Conservation (phyloP, 2,888 invertebrate genomes). For the Fissipunctia ypsillon region DNA sequence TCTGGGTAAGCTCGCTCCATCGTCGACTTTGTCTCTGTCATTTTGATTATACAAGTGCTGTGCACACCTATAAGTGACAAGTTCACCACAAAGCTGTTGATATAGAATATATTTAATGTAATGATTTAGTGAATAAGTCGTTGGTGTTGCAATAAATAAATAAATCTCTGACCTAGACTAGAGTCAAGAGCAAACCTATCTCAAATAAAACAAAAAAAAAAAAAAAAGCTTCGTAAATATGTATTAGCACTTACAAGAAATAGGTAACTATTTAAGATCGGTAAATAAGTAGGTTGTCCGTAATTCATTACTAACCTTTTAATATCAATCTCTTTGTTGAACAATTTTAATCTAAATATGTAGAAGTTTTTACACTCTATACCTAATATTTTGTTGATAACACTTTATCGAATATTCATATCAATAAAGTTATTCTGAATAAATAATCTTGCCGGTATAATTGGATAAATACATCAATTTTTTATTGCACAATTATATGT, state of each 20-base stretch:
- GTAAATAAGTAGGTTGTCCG: not conserved
- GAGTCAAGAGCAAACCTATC: too few species aligned
- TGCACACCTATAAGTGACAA: too few species aligned
- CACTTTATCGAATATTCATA: conserved; percentile 25
- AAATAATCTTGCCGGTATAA: conserved; percentile 44
- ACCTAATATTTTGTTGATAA: not conserved
- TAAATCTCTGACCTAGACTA: too few species aligned
- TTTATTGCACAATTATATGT: conserved; percentile 56
- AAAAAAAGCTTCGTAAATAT: too few species aligned
- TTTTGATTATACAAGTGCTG: too few species aligned
- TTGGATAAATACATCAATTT: conserved; percentile 44
- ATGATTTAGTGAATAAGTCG: too few species aligned
- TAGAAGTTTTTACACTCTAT: not conserved
- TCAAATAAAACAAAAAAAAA: too few species aligned
- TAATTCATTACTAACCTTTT: not conserved
- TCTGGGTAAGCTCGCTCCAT: too few species aligned
- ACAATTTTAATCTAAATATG: not conserved
- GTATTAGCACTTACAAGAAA: not conserved
- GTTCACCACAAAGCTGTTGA: too few species aligned
- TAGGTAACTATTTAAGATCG: not conserved
- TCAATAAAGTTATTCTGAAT: conserved; percentile 28
- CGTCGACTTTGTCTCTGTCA: too few species aligned
- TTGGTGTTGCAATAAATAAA: too few species aligned
- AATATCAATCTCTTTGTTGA: not conserved
- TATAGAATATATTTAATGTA: too few species aligned